A percentile compares a stretch with the other conserved stretches of the same genome.
These are phyloP conservation scores for Clavelina lepadiformis DNA, from an alignment of 23 tunicate genomes.

Conservation along the genomic window DNA sequence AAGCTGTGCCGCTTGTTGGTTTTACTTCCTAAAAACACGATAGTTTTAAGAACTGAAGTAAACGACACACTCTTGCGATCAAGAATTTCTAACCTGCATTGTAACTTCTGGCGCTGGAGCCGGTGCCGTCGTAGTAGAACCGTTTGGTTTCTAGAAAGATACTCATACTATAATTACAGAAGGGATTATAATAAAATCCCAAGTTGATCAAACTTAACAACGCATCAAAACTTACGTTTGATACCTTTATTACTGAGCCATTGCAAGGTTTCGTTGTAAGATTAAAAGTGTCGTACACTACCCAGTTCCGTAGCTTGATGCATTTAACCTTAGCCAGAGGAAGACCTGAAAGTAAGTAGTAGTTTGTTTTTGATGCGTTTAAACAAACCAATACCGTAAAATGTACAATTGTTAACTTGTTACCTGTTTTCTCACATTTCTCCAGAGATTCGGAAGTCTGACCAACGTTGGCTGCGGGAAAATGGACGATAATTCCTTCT, in stretches of 20 bases:
- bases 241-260: neutral
- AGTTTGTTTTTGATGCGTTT: neutral
- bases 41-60: no score
- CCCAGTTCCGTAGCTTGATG: neutral
- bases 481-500: neutral
- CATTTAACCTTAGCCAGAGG: neutral
- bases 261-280: neutral
- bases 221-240: no score
- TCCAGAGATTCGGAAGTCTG: slow-evolving; percentile 10
- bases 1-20: no score
- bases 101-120: no score
- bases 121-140: no score
- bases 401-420: neutral
- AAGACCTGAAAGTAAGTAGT: neutral
- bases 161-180: no score
- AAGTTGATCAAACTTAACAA: no score
- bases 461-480: slow-evolving; percentile 6
- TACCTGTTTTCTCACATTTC: slow-evolving; percentile 3
- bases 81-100: no score
- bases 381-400: neutral
- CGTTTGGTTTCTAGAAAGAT: no score
- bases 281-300: neutral
- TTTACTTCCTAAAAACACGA: no score
- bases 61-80: no score
- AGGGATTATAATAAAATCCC: no score